Conservation (phyloP, 2,797 vertebrate species). For the Peromyscus attwateri region DNA sequence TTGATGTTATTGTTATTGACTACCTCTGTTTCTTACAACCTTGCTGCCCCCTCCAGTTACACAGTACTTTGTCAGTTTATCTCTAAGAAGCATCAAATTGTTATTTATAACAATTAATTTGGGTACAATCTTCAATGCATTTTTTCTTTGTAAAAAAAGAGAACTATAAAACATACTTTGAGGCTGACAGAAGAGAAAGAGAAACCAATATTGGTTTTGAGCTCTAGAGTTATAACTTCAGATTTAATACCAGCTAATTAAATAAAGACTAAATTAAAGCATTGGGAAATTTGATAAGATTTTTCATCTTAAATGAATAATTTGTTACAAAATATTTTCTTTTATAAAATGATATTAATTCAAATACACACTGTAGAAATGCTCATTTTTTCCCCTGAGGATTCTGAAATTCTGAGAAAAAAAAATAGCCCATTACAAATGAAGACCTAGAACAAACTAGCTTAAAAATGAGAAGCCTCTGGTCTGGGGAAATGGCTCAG, state of each 20-base stretch:
- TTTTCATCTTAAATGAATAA: not conserved
- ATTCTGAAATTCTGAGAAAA: conserved; percentile 45
- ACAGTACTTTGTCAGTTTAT: not conserved
- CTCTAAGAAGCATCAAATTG: not conserved
- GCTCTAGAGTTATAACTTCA: conserved; percentile 22
- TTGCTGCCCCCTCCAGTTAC: not conserved
- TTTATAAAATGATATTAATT: not conserved
- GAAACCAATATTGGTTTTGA: conserved; percentile 36
- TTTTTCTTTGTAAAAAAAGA: conserved; percentile 17
- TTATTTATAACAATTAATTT: conserved; percentile 23
- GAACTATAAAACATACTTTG: conserved; percentile 32
- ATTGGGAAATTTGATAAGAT: not conserved
- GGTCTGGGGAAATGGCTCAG: not conserved
- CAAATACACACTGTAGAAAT: not conserved
- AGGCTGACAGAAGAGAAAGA: conserved; percentile 27
- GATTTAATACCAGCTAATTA: conserved; percentile 33
- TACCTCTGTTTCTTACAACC: not conserved
- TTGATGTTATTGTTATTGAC: not conserved
- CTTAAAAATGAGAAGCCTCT: not conserved
- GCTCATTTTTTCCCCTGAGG: not conserved
- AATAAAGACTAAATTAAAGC: conserved; percentile 15
- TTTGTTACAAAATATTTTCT: conserved; percentile 17
- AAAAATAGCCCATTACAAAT: not conserved
- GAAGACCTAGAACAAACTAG: not conserved
- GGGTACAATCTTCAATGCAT: not conserved